Conservation (phyloP, 2,113 vertebrate genomes). For the Colaptes auratus region DNA sequence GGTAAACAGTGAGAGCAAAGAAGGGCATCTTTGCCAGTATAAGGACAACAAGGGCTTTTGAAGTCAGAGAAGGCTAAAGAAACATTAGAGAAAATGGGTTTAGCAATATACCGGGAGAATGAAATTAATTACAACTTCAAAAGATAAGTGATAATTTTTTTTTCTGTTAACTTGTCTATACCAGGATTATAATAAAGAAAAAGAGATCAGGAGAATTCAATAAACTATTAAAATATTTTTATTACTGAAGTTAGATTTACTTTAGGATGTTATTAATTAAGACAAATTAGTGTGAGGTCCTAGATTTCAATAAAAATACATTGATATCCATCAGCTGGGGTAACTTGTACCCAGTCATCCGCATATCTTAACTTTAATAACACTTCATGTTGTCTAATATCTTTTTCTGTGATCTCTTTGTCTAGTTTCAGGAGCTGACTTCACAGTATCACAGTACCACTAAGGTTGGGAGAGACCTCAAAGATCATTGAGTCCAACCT, state of each 20-base stretch:
- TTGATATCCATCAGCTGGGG: background rate
- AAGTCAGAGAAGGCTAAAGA: constrained; percentile 5
- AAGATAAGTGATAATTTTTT: background rate
- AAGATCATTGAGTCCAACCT: too few species aligned
- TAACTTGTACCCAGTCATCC: background rate
- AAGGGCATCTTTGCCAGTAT: background rate
- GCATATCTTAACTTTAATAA: background rate
- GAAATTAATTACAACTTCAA: background rate
- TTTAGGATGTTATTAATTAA: background rate
- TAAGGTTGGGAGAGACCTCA: too few species aligned
- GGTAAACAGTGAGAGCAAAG: background rate
- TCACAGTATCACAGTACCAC: too few species aligned
- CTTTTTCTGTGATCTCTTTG: background rate
- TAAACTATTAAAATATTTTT: background rate
- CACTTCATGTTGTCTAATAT: background rate
- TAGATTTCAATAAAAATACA: background rate
- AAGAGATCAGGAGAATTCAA: background rate
- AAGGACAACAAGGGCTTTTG: background rate
- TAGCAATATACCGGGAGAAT: background rate
- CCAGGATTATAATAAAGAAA: background rate
- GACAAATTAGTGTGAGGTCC: background rate
- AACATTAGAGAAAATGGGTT: background rate
- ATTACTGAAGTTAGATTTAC: background rate
- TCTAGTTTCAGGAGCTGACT: background rate
- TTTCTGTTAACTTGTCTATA: background rate